A percentile compares a stretch with the other conserved stretches of the same genome.
Evolutionary conservation across 2,888 invertebrate species (phyloP).

Genomic region (Microctonus aethiopoides): DNA sequence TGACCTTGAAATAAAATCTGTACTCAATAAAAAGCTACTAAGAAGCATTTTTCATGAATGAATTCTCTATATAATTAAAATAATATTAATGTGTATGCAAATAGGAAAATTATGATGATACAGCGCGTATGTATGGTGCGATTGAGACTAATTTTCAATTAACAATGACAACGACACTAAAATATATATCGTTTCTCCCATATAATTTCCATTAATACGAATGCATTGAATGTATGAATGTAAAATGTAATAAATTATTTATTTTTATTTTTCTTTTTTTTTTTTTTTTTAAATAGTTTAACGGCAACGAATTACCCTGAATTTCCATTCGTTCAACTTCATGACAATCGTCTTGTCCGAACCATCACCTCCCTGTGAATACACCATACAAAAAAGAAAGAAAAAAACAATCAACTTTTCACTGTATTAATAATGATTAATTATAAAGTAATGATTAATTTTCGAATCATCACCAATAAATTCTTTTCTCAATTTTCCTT

Average conservation of each 20-base stretch:
- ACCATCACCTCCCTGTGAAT: slow-evolving; percentile 69
- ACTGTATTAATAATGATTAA: too few relatives aligned
- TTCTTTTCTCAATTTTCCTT: neutral
- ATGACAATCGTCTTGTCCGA: slow-evolving; percentile 69
- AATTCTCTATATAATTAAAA: too few relatives aligned
- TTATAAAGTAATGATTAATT: too few relatives aligned
- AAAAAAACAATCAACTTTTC: slow-evolving; percentile 15
- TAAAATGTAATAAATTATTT: slow-evolving; percentile 45
- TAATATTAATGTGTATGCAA: neutral
- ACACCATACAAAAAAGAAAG: slow-evolving; percentile 53
- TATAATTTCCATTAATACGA: slow-evolving; percentile 6
- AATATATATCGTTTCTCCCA: neutral
- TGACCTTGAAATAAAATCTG: neutral
- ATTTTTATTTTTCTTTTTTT: slow-evolving; percentile 35
- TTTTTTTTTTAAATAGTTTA: slow-evolving; percentile 41
- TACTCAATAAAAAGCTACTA: neutral
- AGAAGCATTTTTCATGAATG: neutral
- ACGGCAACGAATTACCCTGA: slow-evolving; percentile 71
- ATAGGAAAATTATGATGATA: neutral
- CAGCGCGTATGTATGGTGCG: neutral
- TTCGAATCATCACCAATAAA: neutral
- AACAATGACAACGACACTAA: slow-evolving; percentile 23
- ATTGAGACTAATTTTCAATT: slow-evolving; percentile 9
- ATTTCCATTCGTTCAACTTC: slow-evolving; percentile 76
- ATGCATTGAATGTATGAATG: slow-evolving; percentile 23